Base-by-base conservation (phyloP, 2,888 invertebrate genomes). In the Venustoraphidia nigricollis region DNA sequence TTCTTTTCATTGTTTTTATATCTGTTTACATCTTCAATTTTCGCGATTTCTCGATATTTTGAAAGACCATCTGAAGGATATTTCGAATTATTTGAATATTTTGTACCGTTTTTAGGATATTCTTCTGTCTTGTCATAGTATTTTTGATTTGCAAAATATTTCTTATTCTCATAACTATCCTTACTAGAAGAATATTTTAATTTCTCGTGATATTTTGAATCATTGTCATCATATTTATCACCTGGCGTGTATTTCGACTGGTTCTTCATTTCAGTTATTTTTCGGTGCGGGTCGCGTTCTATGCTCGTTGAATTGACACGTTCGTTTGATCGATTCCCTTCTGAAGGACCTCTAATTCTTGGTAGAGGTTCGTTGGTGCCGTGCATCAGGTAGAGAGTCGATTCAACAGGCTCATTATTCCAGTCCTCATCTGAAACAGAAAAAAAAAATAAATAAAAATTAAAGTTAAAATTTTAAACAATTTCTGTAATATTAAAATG, bases 341-440 rank as follows among this genome's bases (percentile, higher is more conserved):
- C 44, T 9, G 55, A 49, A 10, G 71, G 62, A 45, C 66, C 57
- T 2, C 66, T 66, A 9, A 68, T 64, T 10, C 69, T 65, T 2
- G 66, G 67, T 1, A 68, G 67, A 0, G 70, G 71, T 34, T 71
- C 67, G 51, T 72, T 72, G 56, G 74, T 70, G 53, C 72, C 72
- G 57, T 75, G 73, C 72, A 79, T 77, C 64, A 80, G 67, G 60
- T 80, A 80, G 44, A 71, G 58, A 2, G 70, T 64, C 36, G 67
- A 67, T 51, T 72, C 71, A 9, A 75, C 74, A 13, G 76, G 74
- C 55, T 79, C 77, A 52, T 75, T 75, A 43, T 75, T 79, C 83
- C 83, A 84, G 60, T 85, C 84, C 58, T 85, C 84, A 67, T 84
- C 84, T 85, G 75, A 9, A 77, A 76, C 84, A 84, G 75, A 9